Base-by-base conservation (phyloP, 2,113 vertebrate species). In the Actenoides lindsayi region DNA sequence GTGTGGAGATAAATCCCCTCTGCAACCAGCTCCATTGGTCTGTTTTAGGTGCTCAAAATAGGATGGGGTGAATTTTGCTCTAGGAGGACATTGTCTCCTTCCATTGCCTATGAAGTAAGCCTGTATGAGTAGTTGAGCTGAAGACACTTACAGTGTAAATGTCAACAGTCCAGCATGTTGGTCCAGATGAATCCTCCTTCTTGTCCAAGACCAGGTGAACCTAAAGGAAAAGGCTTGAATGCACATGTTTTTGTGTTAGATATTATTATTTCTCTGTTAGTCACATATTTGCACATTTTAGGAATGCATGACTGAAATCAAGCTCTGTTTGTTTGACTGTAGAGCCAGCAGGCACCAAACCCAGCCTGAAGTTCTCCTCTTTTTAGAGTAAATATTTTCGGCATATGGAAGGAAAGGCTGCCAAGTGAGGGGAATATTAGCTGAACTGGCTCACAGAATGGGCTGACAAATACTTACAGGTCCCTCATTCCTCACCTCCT, bases 351-450 rank as follows among this genome's bases (percentile, higher is more conserved):
- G 87, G 86, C 86, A 89, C 65, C 78, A 87, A 90, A 96, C 28
- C 13, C 87, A 93, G 92, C 68, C 83, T 53, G 64, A 86, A 94
- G 42, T 39, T 94, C 87, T 83, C 35, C 69, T 67, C 77, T 82
- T 78, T 63, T 56, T 63, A 78, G 90, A 94, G 69, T 33, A 92
- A 95, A 92, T 91, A 92, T 95, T 96, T 96, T 87, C 10, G 0
- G 86, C 91, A 91, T 79, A 93, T 76, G 92, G 94, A 90, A 79
- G 63, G 67, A 69, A 63, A 82, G 16, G 57, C 64, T 92, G 95
- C 90, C 92, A 92, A 94, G 57, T 6, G 62, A 83, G 57, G 69
- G 79, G 69, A 96, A 37, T 30, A 48, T 93, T 90, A 83, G 68
- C 88, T 68, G 89, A 95, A 79, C 81, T 75, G 83, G 86, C 86